These are phyloP conservation scores for Phortica okadai DNA, from an alignment of 2,888 invertebrate species.

Conservation along the genomic window DNA sequence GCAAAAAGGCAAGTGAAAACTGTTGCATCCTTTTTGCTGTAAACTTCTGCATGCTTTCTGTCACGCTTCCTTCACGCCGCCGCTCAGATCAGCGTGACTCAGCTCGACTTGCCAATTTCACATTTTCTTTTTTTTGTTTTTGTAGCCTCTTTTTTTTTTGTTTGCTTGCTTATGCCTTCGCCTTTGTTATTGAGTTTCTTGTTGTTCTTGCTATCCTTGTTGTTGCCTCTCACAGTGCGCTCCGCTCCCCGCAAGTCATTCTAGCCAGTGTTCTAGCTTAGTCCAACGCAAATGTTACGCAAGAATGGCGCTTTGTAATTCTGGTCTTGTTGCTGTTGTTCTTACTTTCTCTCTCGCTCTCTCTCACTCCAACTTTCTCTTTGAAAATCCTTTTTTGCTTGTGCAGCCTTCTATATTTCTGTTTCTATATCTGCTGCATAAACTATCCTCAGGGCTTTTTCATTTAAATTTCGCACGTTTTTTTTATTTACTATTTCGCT, in stretches of 20 bases:
- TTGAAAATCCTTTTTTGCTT: not conserved
- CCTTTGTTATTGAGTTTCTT: not conserved
- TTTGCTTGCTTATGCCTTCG: conserved; percentile 11
- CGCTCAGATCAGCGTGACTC: not conserved
- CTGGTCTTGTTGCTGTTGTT: conserved; percentile 40
- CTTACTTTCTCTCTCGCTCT: conserved; percentile 49
- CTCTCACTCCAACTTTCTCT: not conserved
- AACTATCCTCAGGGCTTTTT: conserved; percentile 65
- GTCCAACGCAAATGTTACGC: not conserved
- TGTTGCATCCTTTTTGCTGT: conserved; percentile 28
- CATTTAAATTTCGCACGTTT: conserved; percentile 43
- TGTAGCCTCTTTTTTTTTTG: not conserved
- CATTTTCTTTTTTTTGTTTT: not conserved
- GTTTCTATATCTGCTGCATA: conserved; percentile 51
- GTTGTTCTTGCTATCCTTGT: not conserved
- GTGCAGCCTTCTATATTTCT: not conserved
- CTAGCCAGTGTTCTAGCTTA: not conserved
- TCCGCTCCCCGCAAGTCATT: conserved; percentile 14
- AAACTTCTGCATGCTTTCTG: not conserved
- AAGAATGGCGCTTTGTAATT: not conserved
- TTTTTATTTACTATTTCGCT: conserved; percentile 61
- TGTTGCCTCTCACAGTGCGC: conserved; percentile 23
- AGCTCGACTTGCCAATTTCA: not conserved
- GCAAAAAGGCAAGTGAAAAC: not conserved
- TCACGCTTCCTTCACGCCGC: not conserved